Conservation (phyloP, 2,113 vertebrate genomes). For the Paracanthobrama guichenoti region DNA sequence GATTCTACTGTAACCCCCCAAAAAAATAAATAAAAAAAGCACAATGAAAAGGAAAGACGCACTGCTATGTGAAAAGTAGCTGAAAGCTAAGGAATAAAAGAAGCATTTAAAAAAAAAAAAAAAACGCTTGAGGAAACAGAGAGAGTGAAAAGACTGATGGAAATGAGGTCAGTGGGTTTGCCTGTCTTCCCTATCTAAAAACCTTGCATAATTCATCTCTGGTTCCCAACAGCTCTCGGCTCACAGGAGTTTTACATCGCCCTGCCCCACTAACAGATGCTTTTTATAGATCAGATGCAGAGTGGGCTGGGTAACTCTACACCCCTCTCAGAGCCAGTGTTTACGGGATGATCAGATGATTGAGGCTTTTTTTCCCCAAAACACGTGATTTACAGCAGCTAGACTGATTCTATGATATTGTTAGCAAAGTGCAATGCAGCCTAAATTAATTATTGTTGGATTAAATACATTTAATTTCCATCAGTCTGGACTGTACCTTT, state of each 20-base stretch:
- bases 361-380: not conserved
- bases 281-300: conserved; percentile 12
- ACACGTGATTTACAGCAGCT: not conserved
- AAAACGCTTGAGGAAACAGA: not conserved
- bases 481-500: not conserved
- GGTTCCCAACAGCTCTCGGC: conserved; percentile 1
- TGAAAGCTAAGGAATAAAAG: not conserved
- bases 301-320: not conserved
- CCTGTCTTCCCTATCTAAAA: conserved; percentile 33
- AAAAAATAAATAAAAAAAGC: not conserved
- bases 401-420: not conserved
- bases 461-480: not conserved
- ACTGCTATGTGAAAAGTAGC: not conserved
- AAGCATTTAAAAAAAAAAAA: not conserved
- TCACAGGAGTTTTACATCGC: conserved; percentile 26
- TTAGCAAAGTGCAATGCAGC: not conserved
- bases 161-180: conserved; percentile 53
- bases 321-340: not conserved
- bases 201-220: conserved; percentile 49
- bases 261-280: conserved; percentile 41
- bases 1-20: not conserved
- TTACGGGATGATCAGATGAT: not conserved
- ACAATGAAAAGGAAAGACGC: not conserved
- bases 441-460: not conserved
- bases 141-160: not conserved